Percentiles rank a stretch among this genome's conserved stretches.
Conservation (phyloP, 2,888 invertebrate species). For the Dorcus parallelipipedus region DNA sequence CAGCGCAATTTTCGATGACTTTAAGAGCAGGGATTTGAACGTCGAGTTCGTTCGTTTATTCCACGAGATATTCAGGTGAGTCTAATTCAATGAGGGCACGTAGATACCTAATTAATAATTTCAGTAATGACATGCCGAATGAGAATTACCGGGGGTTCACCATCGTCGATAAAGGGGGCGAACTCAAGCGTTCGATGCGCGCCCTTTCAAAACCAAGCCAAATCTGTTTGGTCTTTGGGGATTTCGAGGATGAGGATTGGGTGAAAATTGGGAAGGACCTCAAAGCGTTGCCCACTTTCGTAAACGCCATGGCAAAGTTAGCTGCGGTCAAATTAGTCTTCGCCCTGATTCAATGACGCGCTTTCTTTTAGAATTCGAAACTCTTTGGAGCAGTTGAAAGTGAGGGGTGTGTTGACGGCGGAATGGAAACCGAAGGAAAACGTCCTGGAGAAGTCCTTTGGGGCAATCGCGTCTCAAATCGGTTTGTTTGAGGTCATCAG, state of each 20-base stretch:
- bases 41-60: conserved; percentile 33
- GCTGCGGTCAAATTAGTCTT: no score
- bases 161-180: neutral
- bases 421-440: no score
- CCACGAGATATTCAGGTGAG: conserved; percentile 30
- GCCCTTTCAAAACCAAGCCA: neutral
- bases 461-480: neutral
- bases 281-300: no score
- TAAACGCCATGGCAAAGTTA: no score
- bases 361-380: no score
- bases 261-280: neutral
- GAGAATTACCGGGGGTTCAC: conserved; percentile 2
- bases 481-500: neutral
- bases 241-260: neutral
- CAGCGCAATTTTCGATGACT: conserved; percentile 58
- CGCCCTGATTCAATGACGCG: no score
- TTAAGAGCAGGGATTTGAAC: conserved; percentile 51
- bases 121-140: conserved; percentile 2
- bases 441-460: no score
- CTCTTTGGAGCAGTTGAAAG: no score
- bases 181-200: neutral
- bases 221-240: neutral
- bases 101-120: neutral
- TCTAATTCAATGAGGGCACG: no score
- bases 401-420: no score